A percentile compares a stretch with the other conserved stretches of the same genome.
Conservation (phyloP, 2,888 invertebrate genomes). For the Clepsis dumicolana region DNA sequence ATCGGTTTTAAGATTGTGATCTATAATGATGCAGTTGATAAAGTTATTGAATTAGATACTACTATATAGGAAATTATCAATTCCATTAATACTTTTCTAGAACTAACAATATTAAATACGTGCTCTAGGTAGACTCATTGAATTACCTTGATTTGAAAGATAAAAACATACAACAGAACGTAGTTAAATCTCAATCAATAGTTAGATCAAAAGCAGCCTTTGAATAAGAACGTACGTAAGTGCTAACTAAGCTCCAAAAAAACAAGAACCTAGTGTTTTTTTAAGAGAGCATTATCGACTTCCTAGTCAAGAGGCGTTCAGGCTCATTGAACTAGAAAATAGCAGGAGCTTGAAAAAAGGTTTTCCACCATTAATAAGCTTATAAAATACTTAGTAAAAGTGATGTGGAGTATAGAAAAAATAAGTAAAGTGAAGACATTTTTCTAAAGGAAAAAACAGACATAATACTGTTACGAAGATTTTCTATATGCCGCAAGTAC, state of each 20-base stretch:
- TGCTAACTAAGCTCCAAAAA: not conserved
- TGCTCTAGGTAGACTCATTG: no score
- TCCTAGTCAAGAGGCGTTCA: constrained; percentile 34
- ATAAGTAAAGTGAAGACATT: not conserved
- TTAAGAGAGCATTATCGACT: constrained; percentile 13
- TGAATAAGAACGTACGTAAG: not conserved
- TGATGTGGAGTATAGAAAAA: not conserved
- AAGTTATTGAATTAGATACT: not conserved
- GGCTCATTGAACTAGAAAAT: constrained; percentile 43
- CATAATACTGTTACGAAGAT: not conserved
- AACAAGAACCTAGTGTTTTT: constrained; percentile 23
- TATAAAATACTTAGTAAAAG: constrained; percentile 6
- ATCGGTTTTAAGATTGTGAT: not conserved
- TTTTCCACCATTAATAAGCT: constrained; percentile 30
- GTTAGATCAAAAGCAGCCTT: not conserved
- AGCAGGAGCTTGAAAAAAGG: constrained; percentile 24
- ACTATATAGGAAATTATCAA: not conserved
- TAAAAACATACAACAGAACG: not conserved
- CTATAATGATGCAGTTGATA: not conserved
- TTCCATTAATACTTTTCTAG: no score
- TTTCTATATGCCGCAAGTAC: not conserved
- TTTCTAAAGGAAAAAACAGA: not conserved
- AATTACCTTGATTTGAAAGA: not conserved
- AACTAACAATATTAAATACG: no score
- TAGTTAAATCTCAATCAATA: not conserved